Conservation (phyloP, 2,888 invertebrate genomes). For the Melanchra persicariae region DNA sequence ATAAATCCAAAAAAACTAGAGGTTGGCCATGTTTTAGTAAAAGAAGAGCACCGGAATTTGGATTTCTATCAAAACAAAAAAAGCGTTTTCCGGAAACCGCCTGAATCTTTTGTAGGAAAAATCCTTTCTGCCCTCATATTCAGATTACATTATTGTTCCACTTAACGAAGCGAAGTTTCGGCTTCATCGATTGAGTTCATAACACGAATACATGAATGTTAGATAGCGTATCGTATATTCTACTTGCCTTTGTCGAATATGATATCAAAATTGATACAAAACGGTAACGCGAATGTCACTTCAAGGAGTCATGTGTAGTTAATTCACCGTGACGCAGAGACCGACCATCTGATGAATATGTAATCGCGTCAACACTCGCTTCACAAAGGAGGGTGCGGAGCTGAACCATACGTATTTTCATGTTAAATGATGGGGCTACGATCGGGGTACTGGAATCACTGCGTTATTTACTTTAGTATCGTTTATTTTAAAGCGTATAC, state of each 20-base stretch:
- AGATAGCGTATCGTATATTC: slow-evolving; percentile 55
- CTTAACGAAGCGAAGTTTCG: slow-evolving; percentile 12
- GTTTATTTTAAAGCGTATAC: slow-evolving; percentile 14
- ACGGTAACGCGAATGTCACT: slow-evolving; percentile 59
- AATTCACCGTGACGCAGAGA: slow-evolving; percentile 71
- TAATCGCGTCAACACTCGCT: slow-evolving; percentile 72
- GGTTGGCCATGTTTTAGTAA: not conserved
- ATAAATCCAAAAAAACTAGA: not conserved
- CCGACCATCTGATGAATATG: slow-evolving; percentile 76
- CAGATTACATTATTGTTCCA: slow-evolving; percentile 39
- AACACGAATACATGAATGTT: slow-evolving; percentile 42
- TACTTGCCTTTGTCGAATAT: slow-evolving; percentile 26
- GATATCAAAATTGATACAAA: slow-evolving; percentile 51
- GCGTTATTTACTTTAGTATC: slow-evolving; percentile 32
- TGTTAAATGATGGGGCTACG: slow-evolving; percentile 68
- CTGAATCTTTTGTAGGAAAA: not conserved
- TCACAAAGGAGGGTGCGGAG: slow-evolving; percentile 67
- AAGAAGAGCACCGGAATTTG: not conserved
- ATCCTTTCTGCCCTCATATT: slow-evolving; percentile 16
- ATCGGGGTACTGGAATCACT: slow-evolving; percentile 31
- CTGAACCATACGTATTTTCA: slow-evolving; percentile 67
- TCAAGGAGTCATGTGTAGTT: slow-evolving; percentile 67
- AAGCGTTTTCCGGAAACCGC: not conserved
- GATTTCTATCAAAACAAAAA: not conserved
- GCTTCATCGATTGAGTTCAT: slow-evolving; percentile 40